These are phyloP conservation scores for Hypotaenidia okinawae DNA, from an alignment of 2,797 vertebrate genomes.

Conservation along the genomic window DNA sequence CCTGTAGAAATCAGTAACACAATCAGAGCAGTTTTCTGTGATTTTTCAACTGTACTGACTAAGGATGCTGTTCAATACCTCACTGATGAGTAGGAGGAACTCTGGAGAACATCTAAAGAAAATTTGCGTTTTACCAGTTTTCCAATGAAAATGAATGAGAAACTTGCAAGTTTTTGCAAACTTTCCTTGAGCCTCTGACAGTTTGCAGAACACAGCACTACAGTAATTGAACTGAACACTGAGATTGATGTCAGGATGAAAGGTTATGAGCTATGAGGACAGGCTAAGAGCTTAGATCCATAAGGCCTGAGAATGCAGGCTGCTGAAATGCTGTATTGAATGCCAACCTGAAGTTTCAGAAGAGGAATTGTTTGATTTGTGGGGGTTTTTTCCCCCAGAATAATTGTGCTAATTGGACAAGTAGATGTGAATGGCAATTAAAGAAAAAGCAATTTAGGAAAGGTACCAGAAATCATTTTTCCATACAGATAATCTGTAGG, in stretches of 20 bases:
- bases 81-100: slow-evolving; percentile 12
- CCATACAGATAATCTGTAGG: not conserved
- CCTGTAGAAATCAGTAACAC: slow-evolving; percentile 2
- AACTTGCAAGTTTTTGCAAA: slow-evolving; percentile 47
- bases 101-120: slow-evolving; percentile 30
- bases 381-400: not conserved
- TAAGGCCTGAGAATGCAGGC: slow-evolving; percentile 21
- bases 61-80: slow-evolving; percentile 54
- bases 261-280: slow-evolving; percentile 69
- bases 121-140: slow-evolving; percentile 33
- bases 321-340: slow-evolving; percentile 39
- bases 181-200: slow-evolving; percentile 26
- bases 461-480: not conserved
- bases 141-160: slow-evolving; percentile 71
- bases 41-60: slow-evolving; percentile 40
- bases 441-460: slow-evolving; percentile 29
- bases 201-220: slow-evolving; percentile 43
- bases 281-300: slow-evolving; percentile 48
- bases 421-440: slow-evolving; percentile 38
- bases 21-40: slow-evolving; percentile 11
- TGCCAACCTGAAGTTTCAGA: not conserved
- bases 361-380: not conserved
- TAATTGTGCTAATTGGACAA: slow-evolving; percentile 63
- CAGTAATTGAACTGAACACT: slow-evolving; percentile 38
- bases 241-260: slow-evolving; percentile 65